Evolutionary conservation across 1,140 invertebrate species (phyloP), one percentile per base, ranked within the genome.

Genomic region (Sitobion miscanthi): DNA sequence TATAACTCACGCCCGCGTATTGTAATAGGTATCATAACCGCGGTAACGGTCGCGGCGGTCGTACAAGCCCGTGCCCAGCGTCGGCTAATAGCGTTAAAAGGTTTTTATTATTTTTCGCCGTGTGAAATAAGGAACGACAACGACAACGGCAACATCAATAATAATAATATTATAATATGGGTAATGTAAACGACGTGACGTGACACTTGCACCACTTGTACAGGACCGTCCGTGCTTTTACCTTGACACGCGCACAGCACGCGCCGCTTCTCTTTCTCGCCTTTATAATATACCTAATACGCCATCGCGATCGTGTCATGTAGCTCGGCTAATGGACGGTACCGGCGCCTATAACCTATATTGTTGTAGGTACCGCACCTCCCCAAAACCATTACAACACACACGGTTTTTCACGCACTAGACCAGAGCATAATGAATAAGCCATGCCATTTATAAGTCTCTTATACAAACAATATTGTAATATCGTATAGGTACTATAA

Each of bases 201-300:
- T 91, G 91, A 91, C 91, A 85, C 91, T 85, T 85, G 91, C 82
- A 92, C 91, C 91, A 92, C 91, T 92, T 92, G 91, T 92, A 92
- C 91, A 21, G 38, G 9, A 42, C 90, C 42, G 42, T 0, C 23
- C 45, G 35, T 52, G 91, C 35, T 92, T 92, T 92, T 85, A 92
- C 91, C 91, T 92, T 92, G 91, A 92, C 91, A 92, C 91, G 91
- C 91, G 91, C 20, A 42, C 23, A 85, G 77, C 91, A 92, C 91
- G 47, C 77, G 69, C 49, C 77, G 42, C 14, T 45, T 57, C 30
- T 25, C 35, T 90, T 62, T 45, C 21, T 85, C 38, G 52, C 52
- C 23, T 54, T 54, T 54, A 21, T 54, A 23, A 38, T 83, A 83
- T 35, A 38, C 38, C 38, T 38, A 83, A 38, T 38, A 83, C 85